Conservation (phyloP, 2,888 invertebrate species). For the Cataglyphis cursor region DNA sequence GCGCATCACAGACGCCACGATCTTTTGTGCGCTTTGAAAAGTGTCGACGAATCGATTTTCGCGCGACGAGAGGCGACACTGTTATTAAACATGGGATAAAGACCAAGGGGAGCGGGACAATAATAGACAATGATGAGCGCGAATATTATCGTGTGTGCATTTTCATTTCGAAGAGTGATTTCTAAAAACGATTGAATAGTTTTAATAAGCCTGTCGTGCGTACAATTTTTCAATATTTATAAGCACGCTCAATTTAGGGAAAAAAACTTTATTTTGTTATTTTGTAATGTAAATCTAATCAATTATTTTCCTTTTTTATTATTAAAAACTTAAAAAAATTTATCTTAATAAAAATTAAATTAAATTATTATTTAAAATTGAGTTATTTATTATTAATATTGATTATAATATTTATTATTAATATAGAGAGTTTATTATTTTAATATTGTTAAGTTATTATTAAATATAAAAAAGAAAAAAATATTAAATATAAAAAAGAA, state of each 20-base stretch:
- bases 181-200: background rate
- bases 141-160: background rate
- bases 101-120: background rate
- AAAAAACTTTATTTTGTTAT: background rate
- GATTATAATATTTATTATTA: background rate
- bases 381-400: background rate
- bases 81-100: constrained; percentile 17
- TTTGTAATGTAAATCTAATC: background rate
- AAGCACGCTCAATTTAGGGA: background rate
- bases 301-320: background rate
- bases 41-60: constrained; percentile 59
- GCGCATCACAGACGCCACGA: constrained; percentile 47
- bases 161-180: constrained; percentile 8
- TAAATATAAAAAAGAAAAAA: background rate
- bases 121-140: constrained; percentile 5
- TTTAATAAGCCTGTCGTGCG: background rate
- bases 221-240: background rate
- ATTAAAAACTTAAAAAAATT: background rate
- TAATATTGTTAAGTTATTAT: background rate
- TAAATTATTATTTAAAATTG: background rate
- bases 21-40: constrained; percentile 54
- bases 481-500: background rate
- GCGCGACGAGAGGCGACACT: constrained; percentile 11
- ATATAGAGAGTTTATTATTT: background rate
- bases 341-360: background rate